phyloP scores from a whole-genome alignment of 2,113 vertebrate species.

The Pachycephala philippinensis region DNA sequence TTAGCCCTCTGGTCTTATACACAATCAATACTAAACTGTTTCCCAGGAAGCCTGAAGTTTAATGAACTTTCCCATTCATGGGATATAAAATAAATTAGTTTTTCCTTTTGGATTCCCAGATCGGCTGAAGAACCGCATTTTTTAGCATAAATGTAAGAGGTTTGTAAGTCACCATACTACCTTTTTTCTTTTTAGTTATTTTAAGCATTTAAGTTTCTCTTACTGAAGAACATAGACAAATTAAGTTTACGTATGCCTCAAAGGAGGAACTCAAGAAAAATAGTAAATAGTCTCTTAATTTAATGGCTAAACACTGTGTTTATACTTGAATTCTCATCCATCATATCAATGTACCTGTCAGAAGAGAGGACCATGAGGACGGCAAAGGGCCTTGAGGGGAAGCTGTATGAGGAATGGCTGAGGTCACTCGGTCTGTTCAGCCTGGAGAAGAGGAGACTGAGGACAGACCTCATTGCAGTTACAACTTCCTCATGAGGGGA shows the following conservation, averaged over 20 bases:
- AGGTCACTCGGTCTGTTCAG: background rate
- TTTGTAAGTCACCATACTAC: background rate
- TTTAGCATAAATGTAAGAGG: background rate
- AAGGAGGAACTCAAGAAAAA: background rate
- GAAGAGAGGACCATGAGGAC: background rate
- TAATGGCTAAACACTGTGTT: background rate
- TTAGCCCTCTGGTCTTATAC: background rate
- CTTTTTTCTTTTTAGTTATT: background rate
- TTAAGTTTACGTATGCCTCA: background rate
- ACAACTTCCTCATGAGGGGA: fast-evolving
- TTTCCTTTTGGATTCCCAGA: background rate
- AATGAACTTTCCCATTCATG: background rate
- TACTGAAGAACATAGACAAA: background rate
- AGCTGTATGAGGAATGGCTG: fast-evolving
- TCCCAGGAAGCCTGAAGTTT: background rate
- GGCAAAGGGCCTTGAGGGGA: background rate
- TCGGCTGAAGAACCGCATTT: background rate
- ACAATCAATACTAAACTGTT: background rate
- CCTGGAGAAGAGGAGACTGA: background rate
- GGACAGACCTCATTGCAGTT: background rate
- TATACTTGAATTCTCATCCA: background rate
- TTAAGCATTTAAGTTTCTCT: background rate
- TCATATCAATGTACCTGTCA: background rate
- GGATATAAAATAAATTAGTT: background rate
- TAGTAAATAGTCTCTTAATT: background rate